Conservation (phyloP, 1,140 invertebrate species). For the Hypothenemus hampei region DNA sequence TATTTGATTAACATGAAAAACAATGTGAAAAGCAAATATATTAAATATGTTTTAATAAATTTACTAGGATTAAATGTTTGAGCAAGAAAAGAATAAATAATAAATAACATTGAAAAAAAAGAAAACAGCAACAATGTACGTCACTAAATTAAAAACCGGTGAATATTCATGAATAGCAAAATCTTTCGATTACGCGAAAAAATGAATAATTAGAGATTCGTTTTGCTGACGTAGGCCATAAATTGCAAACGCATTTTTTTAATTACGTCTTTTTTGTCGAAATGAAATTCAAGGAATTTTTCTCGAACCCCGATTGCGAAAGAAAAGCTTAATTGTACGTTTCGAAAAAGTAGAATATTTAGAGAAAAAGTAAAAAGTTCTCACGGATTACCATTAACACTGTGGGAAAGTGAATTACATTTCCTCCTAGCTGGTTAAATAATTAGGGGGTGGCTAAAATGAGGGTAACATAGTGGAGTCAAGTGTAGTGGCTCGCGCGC, state of each 20-base stretch:
- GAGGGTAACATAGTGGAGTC: constrained; percentile 33
- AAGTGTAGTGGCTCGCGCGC: constrained; percentile 28
- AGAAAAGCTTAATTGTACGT: no score
- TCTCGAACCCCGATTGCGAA: no score
- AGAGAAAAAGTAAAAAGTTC: background rate
- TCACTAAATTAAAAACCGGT: background rate
- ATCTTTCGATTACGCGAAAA: background rate
- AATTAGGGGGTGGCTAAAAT: constrained; percentile 36
- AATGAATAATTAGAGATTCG: background rate
- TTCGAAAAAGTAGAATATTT: no score
- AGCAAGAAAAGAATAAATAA: background rate
- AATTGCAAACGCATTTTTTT: background rate
- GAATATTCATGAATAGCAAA: no score
- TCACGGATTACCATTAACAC: constrained; percentile 10
- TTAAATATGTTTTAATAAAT: no score
- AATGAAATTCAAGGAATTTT: no score
- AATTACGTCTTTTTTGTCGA: background rate
- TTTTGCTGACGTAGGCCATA: background rate
- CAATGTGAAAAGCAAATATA: no score
- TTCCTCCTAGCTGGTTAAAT: constrained; percentile 34
- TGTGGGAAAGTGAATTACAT: constrained; percentile 35
- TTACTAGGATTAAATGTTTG: no score
- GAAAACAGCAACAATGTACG: background rate
- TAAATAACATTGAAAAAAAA: background rate
- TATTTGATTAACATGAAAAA: no score